These are phyloP conservation scores for Ischnura elegans DNA, from an alignment of 2,888 invertebrate genomes.

Conservation along the genomic window DNA sequence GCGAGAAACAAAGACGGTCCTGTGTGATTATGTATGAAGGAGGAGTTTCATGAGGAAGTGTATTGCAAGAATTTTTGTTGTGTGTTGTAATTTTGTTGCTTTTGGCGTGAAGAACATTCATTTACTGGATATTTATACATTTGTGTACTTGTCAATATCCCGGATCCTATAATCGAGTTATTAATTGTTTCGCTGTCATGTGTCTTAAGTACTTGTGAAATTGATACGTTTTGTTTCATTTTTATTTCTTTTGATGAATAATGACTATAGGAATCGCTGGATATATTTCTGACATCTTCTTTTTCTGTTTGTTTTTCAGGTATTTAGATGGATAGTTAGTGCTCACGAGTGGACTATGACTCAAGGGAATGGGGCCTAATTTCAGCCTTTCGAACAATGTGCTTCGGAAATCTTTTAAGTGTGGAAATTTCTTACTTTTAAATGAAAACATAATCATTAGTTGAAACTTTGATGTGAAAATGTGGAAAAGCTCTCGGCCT, in stretches of 20 bases:
- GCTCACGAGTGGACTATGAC: slow-evolving; percentile 32
- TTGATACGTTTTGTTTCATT: background rate
- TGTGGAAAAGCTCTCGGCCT: slow-evolving; percentile 61
- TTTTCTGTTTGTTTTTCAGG: slow-evolving; percentile 25
- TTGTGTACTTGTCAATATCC: background rate
- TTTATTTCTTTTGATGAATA: background rate
- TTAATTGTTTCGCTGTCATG: background rate
- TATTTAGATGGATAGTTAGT: slow-evolving; percentile 3
- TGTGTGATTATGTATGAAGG: background rate
- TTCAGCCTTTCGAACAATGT: slow-evolving; percentile 18
- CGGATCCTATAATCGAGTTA: background rate
- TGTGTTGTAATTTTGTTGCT: background rate
- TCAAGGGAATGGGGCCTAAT: slow-evolving; percentile 56
- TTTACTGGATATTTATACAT: background rate
- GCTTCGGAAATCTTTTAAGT: slow-evolving; percentile 6
- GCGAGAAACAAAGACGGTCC: background rate
- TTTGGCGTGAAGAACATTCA: background rate
- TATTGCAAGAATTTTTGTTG: background rate
- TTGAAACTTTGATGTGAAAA: slow-evolving; percentile 62
- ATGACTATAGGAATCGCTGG: background rate
- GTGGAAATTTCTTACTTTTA: slow-evolving; percentile 26
- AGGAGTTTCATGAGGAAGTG: background rate
- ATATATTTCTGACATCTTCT: background rate
- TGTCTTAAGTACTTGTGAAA: background rate
- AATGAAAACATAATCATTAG: slow-evolving; percentile 30